Conservation (phyloP, 1,140 invertebrate species). For the Magallana ariakensis region DNA sequence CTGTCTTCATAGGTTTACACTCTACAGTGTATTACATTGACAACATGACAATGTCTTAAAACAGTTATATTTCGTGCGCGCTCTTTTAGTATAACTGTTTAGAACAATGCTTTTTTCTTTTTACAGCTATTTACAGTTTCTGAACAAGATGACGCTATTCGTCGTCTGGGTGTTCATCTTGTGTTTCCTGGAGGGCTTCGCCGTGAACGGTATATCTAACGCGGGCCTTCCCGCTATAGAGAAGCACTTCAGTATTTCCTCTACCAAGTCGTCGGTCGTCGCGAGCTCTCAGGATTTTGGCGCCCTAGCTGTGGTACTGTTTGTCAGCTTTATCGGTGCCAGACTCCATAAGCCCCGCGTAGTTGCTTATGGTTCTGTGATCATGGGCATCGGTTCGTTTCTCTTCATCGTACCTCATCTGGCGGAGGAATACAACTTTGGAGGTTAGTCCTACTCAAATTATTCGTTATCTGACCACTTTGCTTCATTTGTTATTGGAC, state of each 20-base stretch:
- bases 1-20: too few species aligned
- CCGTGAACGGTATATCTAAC: constrained; percentile 66
- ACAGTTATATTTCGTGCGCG: too few species aligned
- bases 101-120: too few species aligned
- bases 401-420: constrained; percentile 65
- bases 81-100: too few species aligned
- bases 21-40: too few species aligned
- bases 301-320: constrained; percentile 57
- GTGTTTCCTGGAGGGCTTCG: constrained; percentile 66
- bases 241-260: constrained; percentile 61
- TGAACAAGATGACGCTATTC: constrained; percentile 62
- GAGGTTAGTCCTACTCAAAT: constrained; percentile 41
- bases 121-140: constrained; percentile 58
- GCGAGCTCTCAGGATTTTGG: constrained; percentile 63
- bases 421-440: constrained; percentile 56
- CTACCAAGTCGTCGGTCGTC: constrained; percentile 60
- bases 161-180: constrained; percentile 59
- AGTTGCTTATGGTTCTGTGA: constrained; percentile 61
- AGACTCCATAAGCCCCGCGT: constrained; percentile 58
- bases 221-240: constrained; percentile 63
- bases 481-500: neutral
- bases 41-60: too few species aligned
- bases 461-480: neutral
- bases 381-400: constrained; percentile 63
- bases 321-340: constrained; percentile 63